These are phyloP conservation scores for Petaurus breviceps DNA, from an alignment of 2,113 vertebrate genomes.

Conservation along the genomic window DNA sequence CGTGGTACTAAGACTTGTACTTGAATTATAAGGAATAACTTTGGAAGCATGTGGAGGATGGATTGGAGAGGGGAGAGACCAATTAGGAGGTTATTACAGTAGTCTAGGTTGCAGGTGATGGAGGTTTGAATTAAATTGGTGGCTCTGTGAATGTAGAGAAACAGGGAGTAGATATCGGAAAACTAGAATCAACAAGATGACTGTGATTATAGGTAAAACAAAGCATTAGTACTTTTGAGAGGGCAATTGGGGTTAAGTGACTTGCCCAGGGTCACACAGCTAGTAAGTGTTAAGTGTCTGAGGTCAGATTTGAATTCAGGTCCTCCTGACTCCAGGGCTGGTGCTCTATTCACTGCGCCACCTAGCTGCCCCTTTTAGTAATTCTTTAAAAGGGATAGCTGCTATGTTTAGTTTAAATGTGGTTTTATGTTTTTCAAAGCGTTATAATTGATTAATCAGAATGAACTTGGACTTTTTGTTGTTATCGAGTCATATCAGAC, in stretches of 20 bases:
- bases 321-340: too few relatives aligned
- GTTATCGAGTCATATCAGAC: too few relatives aligned
- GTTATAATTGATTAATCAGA: constrained; percentile 60
- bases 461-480: constrained; percentile 48
- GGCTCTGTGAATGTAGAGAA: background rate
- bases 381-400: constrained; percentile 41
- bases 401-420: constrained; percentile 39
- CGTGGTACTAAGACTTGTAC: background rate
- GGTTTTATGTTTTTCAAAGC: constrained; percentile 53
- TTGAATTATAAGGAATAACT: background rate
- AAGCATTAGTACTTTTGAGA: background rate
- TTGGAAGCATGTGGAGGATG: background rate
- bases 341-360: too few relatives aligned
- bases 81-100: background rate
- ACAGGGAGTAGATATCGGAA: background rate
- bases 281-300: too few relatives aligned
- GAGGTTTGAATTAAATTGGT: background rate
- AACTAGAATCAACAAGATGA: constrained; percentile 36
- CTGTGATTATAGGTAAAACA: background rate
- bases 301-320: too few relatives aligned
- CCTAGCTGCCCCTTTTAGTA: background rate
- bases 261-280: too few relatives aligned
- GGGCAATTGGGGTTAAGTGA: too few relatives aligned
- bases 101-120: background rate
- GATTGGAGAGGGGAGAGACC: background rate